These are phyloP conservation scores for Helogale parvula DNA, from an alignment of 2,113 vertebrate genomes.

Conservation along the genomic window DNA sequence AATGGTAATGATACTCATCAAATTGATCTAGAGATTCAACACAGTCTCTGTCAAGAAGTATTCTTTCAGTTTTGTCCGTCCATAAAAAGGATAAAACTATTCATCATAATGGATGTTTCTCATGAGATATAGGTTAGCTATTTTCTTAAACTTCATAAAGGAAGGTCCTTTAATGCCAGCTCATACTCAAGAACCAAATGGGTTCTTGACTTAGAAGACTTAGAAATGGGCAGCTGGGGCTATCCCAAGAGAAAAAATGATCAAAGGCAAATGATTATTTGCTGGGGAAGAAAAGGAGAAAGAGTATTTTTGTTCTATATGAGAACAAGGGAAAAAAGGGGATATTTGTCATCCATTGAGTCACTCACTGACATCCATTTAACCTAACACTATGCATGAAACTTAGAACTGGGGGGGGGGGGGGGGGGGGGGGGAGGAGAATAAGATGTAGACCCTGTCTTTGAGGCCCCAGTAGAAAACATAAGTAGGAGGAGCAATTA, in stretches of 20 bases:
- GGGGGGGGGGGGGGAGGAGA: background rate
- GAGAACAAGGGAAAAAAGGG: background rate
- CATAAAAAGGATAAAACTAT: background rate
- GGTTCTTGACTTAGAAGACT: too few species aligned
- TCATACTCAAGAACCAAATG: background rate
- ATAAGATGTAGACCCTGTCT: background rate
- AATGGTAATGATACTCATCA: background rate
- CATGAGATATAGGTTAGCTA: background rate
- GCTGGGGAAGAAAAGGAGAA: background rate
- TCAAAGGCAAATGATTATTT: conserved; percentile 28
- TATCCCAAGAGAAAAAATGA: background rate
- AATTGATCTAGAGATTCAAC: background rate
- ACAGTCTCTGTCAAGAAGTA: background rate
- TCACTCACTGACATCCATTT: background rate
- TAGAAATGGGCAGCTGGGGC: background rate
- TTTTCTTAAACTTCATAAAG: background rate
- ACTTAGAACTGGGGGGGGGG: background rate
- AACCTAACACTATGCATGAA: background rate
- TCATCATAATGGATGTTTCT: background rate
- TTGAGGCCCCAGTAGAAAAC: background rate
- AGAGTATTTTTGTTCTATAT: background rate
- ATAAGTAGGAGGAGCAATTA: background rate
- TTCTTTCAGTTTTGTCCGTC: background rate
- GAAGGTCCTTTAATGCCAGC: background rate
- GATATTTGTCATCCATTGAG: background rate